Evolutionary conservation across 1,140 invertebrate species (phyloP), one percentile per base, ranked within the genome.

Genomic region (Trachelipus rathkii): DNA sequence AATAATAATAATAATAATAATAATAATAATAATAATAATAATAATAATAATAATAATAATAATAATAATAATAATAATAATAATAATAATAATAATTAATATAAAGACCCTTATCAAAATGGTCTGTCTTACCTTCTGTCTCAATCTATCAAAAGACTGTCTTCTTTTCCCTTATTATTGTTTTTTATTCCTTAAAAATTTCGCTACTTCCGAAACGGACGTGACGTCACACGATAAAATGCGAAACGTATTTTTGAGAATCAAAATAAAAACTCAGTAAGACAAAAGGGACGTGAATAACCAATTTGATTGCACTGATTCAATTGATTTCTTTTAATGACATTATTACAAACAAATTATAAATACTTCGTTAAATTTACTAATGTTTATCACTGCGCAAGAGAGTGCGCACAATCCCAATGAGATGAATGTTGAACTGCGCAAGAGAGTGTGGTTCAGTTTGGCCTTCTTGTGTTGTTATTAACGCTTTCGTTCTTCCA

Each of bases 401-500:
- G 19, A 13, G 50, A 60, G 11, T 60, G 50, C 50, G 11, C 50
- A 60, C 19, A 60, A 15, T 60, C 50, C 50, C 11, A 60, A 60
- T 15, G 50, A 19, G 50, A 15, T 60, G 50, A 60, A 60, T 60
- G 50, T 60, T 60, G 50, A 60, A 60, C 50, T 60, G 50, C 50
- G 19, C 50, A 8, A 60, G 50, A 60, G 50, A 60, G 33, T 33
- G 33, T 33, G 50, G 50, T 19, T 60, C 50, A 60, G 8, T 19
- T 60, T 60, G 50, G 11, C 50, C 50, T 60, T 60, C 50, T 60
- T 13, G 50, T 19, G 50, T 19, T 60, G 50, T 19, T 60, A 60
- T 60, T 60, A 60, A 13, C 50, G 50, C 50, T 60, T 60, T 60
- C 11, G 50, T 60, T 19, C 50, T 60, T 60, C 50, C 50, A 60